A percentile compares a stretch with the other conserved stretches of the same genome.
These are phyloP conservation scores for Pitangus sulphuratus DNA, from an alignment of 2,797 vertebrate genomes.

Conservation along the genomic window DNA sequence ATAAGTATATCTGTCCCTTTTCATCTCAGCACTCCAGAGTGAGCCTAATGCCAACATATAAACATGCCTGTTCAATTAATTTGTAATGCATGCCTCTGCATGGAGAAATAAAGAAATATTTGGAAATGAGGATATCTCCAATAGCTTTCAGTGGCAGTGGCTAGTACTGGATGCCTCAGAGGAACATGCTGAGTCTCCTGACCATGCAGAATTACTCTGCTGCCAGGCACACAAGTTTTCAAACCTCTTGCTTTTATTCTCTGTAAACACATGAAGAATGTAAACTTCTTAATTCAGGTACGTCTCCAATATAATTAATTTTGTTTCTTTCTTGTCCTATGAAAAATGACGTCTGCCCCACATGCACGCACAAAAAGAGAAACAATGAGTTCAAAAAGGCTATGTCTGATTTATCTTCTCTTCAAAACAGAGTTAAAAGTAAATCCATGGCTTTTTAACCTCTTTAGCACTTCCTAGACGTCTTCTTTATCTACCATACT, in stretches of 20 bases:
- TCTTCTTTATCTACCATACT: background rate
- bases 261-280: background rate
- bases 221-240: background rate
- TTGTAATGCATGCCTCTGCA: background rate
- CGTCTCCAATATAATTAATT: background rate
- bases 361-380: fast-evolving
- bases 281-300: background rate
- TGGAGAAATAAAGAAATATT: background rate
- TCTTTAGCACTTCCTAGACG: background rate
- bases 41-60: background rate
- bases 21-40: background rate
- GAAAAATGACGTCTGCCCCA: background rate
- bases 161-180: background rate
- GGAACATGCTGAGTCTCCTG: background rate
- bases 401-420: background rate
- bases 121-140: background rate
- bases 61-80: background rate
- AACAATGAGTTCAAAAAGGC: background rate
- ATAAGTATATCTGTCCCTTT: background rate
- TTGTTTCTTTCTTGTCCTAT: background rate
- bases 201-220: background rate
- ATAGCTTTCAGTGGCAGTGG: background rate
- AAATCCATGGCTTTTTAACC: background rate
- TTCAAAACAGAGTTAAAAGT: background rate
- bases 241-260: background rate